Evolutionary conservation across 1,140 invertebrate genomes (phyloP).

Genomic region (Neuroterus valhalla): DNA sequence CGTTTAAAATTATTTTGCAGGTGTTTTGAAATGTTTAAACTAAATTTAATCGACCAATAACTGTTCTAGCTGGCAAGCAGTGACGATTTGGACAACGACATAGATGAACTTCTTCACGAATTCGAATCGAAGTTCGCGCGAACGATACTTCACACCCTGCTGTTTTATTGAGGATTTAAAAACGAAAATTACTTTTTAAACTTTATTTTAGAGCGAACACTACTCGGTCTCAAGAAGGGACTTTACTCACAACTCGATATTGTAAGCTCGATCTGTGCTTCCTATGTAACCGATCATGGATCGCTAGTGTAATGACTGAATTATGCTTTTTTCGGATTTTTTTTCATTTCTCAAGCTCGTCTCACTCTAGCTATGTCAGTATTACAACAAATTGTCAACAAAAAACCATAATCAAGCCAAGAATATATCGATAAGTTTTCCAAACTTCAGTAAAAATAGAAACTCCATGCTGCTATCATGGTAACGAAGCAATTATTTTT

Average conservation of each 20-base stretch:
- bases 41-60: not conserved
- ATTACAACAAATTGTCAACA: not conserved
- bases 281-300: slow-evolving; percentile 6
- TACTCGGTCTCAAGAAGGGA: not conserved
- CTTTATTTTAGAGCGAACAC: not conserved
- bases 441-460: too few species aligned
- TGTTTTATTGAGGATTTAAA: slow-evolving; percentile 86
- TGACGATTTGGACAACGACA: slow-evolving; percentile 98
- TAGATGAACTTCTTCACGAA: slow-evolving; percentile 96
- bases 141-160: slow-evolving; percentile 92
- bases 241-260: not conserved
- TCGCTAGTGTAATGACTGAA: not conserved
- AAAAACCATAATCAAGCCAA: too few species aligned
- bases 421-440: too few species aligned
- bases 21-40: slow-evolving; percentile 10
- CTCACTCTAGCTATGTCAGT: not conserved
- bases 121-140: slow-evolving; percentile 94
- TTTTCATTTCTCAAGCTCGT: slow-evolving; percentile 28
- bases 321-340: not conserved
- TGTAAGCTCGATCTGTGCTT: slow-evolving; percentile 5
- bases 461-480: too few species aligned
- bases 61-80: slow-evolving; percentile 87
- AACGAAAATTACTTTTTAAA: not conserved
- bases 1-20: not conserved
- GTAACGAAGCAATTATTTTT: too few species aligned